A percentile compares a stretch with the other conserved stretches of the same genome.
Conservation (phyloP, 2,888 invertebrate species). For the Hylaea fasciaria region DNA sequence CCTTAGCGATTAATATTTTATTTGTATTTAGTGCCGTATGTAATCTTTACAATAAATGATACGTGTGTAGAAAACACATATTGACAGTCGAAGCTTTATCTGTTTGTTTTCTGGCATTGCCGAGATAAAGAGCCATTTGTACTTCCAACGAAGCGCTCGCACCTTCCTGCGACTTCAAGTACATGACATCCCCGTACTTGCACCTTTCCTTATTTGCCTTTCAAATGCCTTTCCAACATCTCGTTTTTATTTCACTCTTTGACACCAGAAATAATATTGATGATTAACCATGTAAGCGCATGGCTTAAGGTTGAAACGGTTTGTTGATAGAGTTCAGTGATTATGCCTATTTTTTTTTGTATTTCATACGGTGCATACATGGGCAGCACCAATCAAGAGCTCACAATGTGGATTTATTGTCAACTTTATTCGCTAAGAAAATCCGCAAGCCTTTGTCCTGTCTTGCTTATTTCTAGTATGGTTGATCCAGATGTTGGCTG, state of each 20-base stretch:
- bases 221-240: slow-evolving; percentile 72
- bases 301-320: slow-evolving; percentile 67
- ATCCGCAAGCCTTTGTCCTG: slow-evolving; percentile 55
- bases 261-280: slow-evolving; percentile 60
- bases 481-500: slow-evolving; percentile 42
- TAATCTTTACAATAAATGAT: slow-evolving; percentile 53
- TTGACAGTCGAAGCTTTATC: slow-evolving; percentile 78
- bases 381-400: slow-evolving; percentile 82
- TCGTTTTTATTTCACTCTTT: slow-evolving; percentile 54
- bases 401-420: slow-evolving; percentile 74
- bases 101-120: slow-evolving; percentile 85
- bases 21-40: slow-evolving; percentile 54
- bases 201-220: slow-evolving; percentile 79
- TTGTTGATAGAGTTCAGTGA: slow-evolving; percentile 53
- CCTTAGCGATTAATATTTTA: slow-evolving; percentile 43
- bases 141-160: slow-evolving; percentile 59
- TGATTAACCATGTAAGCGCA: slow-evolving; percentile 78
- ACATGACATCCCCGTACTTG: slow-evolving; percentile 64
- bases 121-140: slow-evolving; percentile 66
- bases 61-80: slow-evolving; percentile 59
- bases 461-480: slow-evolving; percentile 38
- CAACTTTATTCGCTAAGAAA: slow-evolving; percentile 55
- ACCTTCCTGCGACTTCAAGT: slow-evolving; percentile 56
- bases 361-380: slow-evolving; percentile 64
- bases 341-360: slow-evolving; percentile 49